Base-by-base conservation (phyloP, 53 echinoderm and acorn worm species). In the Mesocentrotus franciscanus region DNA sequence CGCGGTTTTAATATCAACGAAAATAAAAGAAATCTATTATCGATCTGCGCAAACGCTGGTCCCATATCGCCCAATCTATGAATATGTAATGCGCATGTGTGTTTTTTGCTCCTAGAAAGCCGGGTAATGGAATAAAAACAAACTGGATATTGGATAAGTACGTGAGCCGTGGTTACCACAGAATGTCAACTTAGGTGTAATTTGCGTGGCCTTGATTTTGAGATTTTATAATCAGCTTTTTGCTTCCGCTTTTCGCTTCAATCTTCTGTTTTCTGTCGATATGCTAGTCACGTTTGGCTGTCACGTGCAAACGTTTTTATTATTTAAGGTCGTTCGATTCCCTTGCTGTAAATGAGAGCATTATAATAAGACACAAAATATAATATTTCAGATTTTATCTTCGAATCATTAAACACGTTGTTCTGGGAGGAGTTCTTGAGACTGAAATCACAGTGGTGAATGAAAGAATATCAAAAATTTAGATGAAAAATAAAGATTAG, bases 1-100 rank as follows among this genome's bases (percentile, higher is more conserved):
- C 9, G 35, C 17, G 39, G 79, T 14, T 81, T 42, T 42, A 7
- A 81, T 81, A 42, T 81, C 81, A 81, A 18, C 42, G 36, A 81
- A 42, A 81, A 81, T 76, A 13, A 42, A 36, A 81, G 42, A 81
- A 81, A 81, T 81, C 81, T 81, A 81, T 81, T 81, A 81, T 81
- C 81, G 81, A 81, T 20, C 42, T 32, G 81, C 81, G 42, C 42
- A 81, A 16, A 81, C 42, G 36, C 36, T 22, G 42, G 81, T 81
- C 81, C 81, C 78, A 34, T 4, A 78, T 4, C 78, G 8, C 78
- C 78, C 81, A 81, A 39, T 39, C 81, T 8, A 81, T 81, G 81
- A 81, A 81, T 81, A 36, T 42, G 42, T 81, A 81, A 81, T 81
- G 81, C 4, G 81, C 7, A 27, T 81, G 81, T 72, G 36, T 81